phyloP scores from a whole-genome alignment of 1,140 invertebrate genomes.

The Camponotus floridanus region DNA sequence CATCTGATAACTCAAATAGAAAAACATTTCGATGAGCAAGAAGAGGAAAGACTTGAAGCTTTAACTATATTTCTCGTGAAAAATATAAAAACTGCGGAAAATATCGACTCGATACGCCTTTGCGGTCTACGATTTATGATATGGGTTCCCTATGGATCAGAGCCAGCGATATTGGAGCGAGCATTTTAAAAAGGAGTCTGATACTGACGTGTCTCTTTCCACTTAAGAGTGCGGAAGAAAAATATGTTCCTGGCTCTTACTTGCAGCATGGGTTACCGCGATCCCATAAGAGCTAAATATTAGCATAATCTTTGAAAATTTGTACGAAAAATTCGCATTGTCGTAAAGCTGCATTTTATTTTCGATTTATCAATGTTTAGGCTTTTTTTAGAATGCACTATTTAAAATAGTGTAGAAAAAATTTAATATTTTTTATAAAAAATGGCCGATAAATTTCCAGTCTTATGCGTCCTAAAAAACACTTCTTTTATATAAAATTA shows the following conservation, averaged over 20 bases:
- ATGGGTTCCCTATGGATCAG: conserved; percentile 27
- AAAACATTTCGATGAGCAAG: neutral
- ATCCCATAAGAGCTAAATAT: conserved; percentile 44
- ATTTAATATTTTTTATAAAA: neutral
- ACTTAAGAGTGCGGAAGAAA: conserved; percentile 57
- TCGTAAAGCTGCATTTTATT: neutral
- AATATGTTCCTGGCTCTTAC: conserved; percentile 61
- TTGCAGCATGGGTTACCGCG: conserved; percentile 49
- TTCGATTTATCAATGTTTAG: neutral
- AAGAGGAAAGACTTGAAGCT: neutral
- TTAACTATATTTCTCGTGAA: neutral
- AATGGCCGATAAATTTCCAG: neutral
- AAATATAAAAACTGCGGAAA: neutral
- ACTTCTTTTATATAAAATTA: neutral
- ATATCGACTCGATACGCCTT: conserved; percentile 19
- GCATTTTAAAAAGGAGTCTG: conserved; percentile 59
- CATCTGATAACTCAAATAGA: neutral
- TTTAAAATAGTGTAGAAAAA: neutral
- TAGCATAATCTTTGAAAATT: conserved; percentile 69
- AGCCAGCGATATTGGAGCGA: conserved; percentile 36
- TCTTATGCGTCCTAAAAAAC: neutral
- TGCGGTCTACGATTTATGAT: conserved; percentile 46
- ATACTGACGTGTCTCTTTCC: conserved; percentile 67
- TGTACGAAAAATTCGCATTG: neutral
- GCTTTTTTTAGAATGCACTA: neutral